Conservation (phyloP, 2,113 vertebrate genomes). For the Lanius collurio region DNA sequence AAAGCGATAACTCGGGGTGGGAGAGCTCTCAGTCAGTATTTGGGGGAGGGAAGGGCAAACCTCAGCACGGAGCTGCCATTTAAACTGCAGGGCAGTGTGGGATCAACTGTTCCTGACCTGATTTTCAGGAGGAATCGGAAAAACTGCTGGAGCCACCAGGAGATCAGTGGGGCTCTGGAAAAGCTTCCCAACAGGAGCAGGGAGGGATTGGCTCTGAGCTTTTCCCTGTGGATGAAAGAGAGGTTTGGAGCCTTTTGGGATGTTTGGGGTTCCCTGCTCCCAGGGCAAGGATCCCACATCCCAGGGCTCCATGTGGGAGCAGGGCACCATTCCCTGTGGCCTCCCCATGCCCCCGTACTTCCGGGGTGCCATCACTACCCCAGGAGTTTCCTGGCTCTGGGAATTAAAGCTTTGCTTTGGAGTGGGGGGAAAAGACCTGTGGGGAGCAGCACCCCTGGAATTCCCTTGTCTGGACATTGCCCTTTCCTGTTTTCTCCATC, state of each 20-base stretch:
- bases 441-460: not conserved
- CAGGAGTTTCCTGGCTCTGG: not conserved
- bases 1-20: not conserved
- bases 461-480: not conserved
- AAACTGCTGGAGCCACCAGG: constrained; percentile 5
- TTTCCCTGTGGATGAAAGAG: not conserved
- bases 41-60: not conserved
- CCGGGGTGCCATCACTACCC: too few relatives aligned
- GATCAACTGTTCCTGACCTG: constrained; percentile 11
- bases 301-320: rapidly evolving
- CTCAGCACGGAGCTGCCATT: not conserved
- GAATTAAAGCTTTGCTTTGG: not conserved
- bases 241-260: not conserved
- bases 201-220: not conserved
- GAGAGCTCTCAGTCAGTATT: not conserved
- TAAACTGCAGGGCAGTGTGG: not conserved
- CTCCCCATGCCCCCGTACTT: not conserved
- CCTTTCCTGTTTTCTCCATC: not conserved
- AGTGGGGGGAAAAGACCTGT: not conserved
- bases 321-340: not conserved
- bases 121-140: constrained; percentile 15
- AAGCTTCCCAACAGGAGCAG: not conserved
- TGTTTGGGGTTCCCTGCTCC: not conserved
- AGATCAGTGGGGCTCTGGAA: not conserved
- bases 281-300: not conserved